Evolutionary conservation across 2,797 vertebrate genomes (phyloP).

Genomic region (Siniperca scherzeri): DNA sequence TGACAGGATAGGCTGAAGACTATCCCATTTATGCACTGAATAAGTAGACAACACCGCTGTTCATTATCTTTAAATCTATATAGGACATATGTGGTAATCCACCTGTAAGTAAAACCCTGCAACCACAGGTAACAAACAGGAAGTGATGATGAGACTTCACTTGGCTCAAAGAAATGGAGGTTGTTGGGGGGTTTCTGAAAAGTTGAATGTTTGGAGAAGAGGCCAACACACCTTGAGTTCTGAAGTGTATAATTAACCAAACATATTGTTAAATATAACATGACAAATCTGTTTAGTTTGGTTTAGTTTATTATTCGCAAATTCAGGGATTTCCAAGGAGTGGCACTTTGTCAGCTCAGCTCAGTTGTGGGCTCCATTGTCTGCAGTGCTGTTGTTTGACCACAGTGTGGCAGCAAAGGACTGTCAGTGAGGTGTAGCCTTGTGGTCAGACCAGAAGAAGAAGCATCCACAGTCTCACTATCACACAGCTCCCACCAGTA

Average conservation of each 20-base stretch:
- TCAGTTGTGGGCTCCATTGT: background rate
- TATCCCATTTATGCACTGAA: background rate
- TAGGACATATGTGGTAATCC: background rate
- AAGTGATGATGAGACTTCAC: background rate
- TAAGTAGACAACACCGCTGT: too few relatives aligned
- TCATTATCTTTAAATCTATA: background rate
- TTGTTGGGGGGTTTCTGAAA: background rate
- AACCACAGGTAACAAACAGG: background rate
- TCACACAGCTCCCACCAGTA: background rate
- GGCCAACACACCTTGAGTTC: background rate
- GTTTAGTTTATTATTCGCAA: background rate
- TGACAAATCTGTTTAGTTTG: background rate
- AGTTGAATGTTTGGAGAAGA: background rate
- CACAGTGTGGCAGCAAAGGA: constrained; percentile 74
- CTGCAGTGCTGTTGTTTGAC: constrained; percentile 38
- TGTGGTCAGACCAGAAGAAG: constrained; percentile 46
- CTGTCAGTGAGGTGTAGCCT: constrained; percentile 17
- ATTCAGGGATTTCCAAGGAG: background rate
- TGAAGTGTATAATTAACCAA: background rate
- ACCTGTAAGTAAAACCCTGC: background rate
- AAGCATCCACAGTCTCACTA: background rate
- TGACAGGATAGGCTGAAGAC: constrained; percentile 6
- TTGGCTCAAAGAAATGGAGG: background rate
- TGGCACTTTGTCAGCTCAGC: too few relatives aligned
- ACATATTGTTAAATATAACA: background rate